phyloP scores from a whole-genome alignment of 2,797 vertebrate species.

The Percopsis omiscomaycus region DNA sequence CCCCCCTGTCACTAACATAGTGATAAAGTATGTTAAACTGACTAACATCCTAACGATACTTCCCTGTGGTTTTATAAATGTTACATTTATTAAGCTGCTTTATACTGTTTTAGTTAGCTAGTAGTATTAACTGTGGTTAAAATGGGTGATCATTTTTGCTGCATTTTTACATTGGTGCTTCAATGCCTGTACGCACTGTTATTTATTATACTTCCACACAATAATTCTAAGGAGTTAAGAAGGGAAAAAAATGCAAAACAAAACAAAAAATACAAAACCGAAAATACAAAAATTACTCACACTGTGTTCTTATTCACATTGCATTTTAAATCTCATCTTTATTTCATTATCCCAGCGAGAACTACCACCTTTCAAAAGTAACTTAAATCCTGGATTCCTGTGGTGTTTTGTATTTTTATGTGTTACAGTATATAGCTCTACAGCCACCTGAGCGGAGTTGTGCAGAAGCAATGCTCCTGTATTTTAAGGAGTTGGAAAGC shows the following conservation, averaged over 20 bases:
- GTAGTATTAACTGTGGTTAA: too few relatives aligned
- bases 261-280: slow-evolving; percentile 48
- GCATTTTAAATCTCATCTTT: slow-evolving; percentile 66
- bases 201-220: slow-evolving; percentile 62
- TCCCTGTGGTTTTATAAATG: too few relatives aligned
- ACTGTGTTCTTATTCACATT: slow-evolving; percentile 45
- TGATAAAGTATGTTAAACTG: background rate
- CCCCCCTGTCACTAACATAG: background rate
- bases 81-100: too few relatives aligned
- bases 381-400: slow-evolving; percentile 48
- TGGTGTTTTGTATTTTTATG: slow-evolving; percentile 22
- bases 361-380: slow-evolving; percentile 51
- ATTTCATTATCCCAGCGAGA: slow-evolving; percentile 65
- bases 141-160: too few relatives aligned
- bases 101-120: too few relatives aligned
- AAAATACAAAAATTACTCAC: slow-evolving; percentile 35
- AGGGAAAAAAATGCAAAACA: slow-evolving; percentile 51
- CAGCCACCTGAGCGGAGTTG: slow-evolving; percentile 11
- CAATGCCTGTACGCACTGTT: slow-evolving; percentile 42
- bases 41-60: background rate
- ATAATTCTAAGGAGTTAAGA: slow-evolving; percentile 57
- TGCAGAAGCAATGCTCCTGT: slow-evolving; percentile 15
- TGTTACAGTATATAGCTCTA: slow-evolving; percentile 32
- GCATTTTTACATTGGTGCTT: too few relatives aligned
- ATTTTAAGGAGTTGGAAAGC: slow-evolving; percentile 35